These are phyloP conservation scores for Xyliphius kryptos DNA, from an alignment of 2,113 vertebrate genomes.

Conservation along the genomic window DNA sequence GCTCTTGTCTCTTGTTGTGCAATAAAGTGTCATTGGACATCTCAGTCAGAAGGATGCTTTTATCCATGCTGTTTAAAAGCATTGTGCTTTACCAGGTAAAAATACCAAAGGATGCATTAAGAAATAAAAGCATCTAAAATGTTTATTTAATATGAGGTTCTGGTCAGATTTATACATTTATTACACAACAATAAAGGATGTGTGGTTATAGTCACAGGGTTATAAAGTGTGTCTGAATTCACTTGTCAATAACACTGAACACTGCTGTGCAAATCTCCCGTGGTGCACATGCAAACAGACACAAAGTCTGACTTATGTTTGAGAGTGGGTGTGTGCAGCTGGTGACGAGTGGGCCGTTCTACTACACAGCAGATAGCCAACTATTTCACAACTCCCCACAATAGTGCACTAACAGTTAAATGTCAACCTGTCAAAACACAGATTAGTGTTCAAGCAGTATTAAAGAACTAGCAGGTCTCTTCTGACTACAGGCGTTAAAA, in stretches of 20 bases:
- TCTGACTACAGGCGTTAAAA: too few species aligned
- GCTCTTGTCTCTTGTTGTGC: conserved; percentile 15
- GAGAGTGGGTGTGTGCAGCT: conserved; percentile 54
- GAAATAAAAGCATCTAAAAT: too few species aligned
- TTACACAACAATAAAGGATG: too few species aligned
- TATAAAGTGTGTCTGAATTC: conserved; percentile 23
- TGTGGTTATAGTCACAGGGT: conserved; percentile 12
- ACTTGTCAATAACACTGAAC: conserved; percentile 26
- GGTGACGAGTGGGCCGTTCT: conserved; percentile 51
- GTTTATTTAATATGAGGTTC: too few species aligned
- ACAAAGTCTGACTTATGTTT: conserved; percentile 53
- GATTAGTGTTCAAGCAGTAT: too few species aligned
- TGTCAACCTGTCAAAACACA: conserved; percentile 66
- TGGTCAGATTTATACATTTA: too few species aligned
- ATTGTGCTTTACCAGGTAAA: too few species aligned
- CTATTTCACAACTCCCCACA: conserved; percentile 53
- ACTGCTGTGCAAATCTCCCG: conserved; percentile 27
- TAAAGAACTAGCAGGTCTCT: too few species aligned
- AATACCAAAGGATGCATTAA: too few species aligned
- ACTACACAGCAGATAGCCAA: conserved; percentile 16
- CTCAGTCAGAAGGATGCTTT: too few species aligned
- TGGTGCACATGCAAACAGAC: conserved; percentile 32
- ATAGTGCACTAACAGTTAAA: conserved; percentile 53
- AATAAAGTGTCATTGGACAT: too few species aligned
- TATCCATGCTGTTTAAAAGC: too few species aligned